Conservation (phyloP, 2,113 vertebrate genomes). For the Gobiocypris rarus region DNA sequence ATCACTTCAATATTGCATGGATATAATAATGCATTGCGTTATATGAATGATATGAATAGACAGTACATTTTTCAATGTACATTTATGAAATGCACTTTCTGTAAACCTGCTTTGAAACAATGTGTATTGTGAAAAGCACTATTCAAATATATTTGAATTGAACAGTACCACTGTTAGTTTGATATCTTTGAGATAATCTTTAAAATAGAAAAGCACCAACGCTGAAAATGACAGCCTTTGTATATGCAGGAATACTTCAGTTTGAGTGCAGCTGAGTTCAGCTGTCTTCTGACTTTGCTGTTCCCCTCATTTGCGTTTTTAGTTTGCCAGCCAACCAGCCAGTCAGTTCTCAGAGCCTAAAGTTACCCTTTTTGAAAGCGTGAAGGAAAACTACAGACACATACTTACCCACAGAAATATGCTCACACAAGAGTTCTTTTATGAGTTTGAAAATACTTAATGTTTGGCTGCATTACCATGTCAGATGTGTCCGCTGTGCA, state of each 20-base stretch:
- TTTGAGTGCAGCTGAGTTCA: not conserved
- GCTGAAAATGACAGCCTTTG: no score
- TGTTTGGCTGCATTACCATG: not conserved
- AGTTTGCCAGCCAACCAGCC: not conserved
- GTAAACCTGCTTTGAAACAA: no score
- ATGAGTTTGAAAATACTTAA: slow-evolving; percentile 1
- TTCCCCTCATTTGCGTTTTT: not conserved
- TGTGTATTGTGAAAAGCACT: no score
- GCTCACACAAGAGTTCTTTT: slow-evolving; percentile 22
- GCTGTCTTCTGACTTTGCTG: not conserved
- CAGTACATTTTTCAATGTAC: no score
- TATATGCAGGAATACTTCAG: not conserved
- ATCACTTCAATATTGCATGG: not conserved
- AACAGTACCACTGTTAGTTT: not conserved
- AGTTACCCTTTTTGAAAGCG: not conserved
- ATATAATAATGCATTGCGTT: not conserved
- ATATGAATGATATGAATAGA: no score
- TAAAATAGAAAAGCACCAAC: not conserved
- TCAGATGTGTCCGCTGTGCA: not conserved
- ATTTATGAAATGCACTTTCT: no score
- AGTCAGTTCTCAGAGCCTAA: not conserved
- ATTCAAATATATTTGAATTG: no score
- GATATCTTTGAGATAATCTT: not conserved
- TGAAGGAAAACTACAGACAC: not conserved
- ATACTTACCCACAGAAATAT: not conserved